Evolutionary conservation across 2,797 vertebrate genomes (phyloP).

Genomic region (Chelonia mydas): DNA sequence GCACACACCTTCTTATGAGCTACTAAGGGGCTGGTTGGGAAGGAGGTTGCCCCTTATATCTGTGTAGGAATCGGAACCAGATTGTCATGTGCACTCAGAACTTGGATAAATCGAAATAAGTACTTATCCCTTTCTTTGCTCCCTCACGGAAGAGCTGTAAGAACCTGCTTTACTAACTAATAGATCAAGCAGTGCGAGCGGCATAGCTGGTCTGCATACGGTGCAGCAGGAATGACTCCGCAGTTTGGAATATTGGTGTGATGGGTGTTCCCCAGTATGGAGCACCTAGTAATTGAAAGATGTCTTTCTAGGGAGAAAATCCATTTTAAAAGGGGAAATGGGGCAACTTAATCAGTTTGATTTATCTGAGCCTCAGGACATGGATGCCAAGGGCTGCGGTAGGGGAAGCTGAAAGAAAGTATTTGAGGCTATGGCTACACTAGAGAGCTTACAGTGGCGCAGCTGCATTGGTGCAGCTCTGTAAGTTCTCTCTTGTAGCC

Average conservation of each 20-base stretch:
- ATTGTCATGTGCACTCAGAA: not conserved
- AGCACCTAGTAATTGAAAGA: not conserved
- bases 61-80: not conserved
- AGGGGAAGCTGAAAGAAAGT: not conserved
- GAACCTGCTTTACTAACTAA: not conserved
- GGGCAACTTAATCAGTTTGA: not conserved
- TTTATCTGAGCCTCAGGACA: not conserved
- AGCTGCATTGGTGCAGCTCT: too few relatives aligned
- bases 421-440: not conserved
- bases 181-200: not conserved
- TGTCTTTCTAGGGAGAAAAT: not conserved
- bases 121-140: not conserved
- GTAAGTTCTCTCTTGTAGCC: too few relatives aligned
- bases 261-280: not conserved
- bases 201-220: not conserved
- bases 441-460: too few relatives aligned
- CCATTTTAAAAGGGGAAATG: not conserved
- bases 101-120: not conserved
- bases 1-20: not conserved
- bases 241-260: not conserved
- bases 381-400: not conserved
- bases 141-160: not conserved
- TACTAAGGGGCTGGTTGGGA: not conserved
- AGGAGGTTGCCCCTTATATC: not conserved
- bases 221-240: not conserved